phyloP scores from a whole-genome alignment of 2,797 vertebrate species.

The Melanotaenia pygmaea region DNA sequence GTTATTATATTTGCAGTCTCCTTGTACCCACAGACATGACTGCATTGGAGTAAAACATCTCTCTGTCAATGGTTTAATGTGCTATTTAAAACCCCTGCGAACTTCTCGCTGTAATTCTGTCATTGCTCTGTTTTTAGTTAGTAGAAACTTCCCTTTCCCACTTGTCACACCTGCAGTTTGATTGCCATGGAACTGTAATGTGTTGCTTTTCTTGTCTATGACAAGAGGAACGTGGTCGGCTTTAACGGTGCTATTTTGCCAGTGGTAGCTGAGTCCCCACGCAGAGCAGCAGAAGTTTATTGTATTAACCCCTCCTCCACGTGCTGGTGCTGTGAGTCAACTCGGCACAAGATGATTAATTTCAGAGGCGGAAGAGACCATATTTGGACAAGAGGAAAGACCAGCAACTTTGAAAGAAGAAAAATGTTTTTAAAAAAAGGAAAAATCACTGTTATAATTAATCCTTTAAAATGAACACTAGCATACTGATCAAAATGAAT shows the following conservation, averaged over 20 bases:
- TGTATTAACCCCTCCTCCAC: slow-evolving; percentile 36
- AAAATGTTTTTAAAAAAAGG: neutral
- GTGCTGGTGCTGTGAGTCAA: slow-evolving; percentile 26
- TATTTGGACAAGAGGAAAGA: neutral
- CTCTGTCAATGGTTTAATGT: neutral
- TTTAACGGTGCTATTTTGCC: neutral
- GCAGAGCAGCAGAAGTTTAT: slow-evolving; percentile 32
- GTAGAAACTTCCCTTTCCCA: slow-evolving; percentile 9
- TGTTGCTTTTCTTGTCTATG: slow-evolving; percentile 20
- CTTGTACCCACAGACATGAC: neutral
- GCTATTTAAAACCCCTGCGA: neutral
- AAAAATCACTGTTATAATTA: too few species aligned
- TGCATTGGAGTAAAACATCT: neutral
- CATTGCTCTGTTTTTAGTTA: neutral
- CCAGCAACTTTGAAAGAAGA: neutral
- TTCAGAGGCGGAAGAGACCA: neutral
- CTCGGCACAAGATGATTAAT: slow-evolving; percentile 31
- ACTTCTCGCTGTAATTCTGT: neutral
- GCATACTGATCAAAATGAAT: neutral
- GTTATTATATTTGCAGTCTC: too few species aligned
- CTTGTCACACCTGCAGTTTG: slow-evolving; percentile 12
- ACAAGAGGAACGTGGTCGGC: slow-evolving; percentile 18
- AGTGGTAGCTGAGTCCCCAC: neutral
- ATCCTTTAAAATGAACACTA: neutral
- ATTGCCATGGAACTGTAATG: slow-evolving; percentile 18